phyloP scores from a whole-genome alignment of 2,113 vertebrate species.

The Pedionomus torquatus region DNA sequence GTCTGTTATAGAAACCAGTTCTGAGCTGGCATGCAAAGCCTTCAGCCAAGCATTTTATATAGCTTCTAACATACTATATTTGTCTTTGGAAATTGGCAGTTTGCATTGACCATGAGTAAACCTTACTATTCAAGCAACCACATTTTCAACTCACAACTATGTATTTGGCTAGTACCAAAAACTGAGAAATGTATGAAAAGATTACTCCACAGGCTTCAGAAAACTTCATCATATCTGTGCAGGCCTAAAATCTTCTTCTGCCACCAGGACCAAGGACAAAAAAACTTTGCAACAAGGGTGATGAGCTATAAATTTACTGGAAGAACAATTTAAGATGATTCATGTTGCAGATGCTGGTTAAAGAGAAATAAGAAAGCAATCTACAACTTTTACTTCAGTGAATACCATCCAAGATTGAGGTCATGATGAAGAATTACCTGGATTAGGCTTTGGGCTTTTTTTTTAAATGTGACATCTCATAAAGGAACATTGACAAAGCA shows the following conservation, averaged over 20 bases:
- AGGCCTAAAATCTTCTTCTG: not conserved
- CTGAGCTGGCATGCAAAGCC: conserved; percentile 30
- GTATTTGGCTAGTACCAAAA: not conserved
- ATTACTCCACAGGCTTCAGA: not conserved
- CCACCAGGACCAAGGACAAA: not conserved
- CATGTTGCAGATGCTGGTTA: not conserved
- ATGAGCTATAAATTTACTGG: not conserved
- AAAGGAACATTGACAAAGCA: not conserved
- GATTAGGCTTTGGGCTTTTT: not conserved
- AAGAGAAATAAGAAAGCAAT: not conserved
- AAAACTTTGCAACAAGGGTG: not conserved
- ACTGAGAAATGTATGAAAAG: not conserved
- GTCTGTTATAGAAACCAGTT: conserved; percentile 11
- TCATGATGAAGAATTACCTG: not conserved
- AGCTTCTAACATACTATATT: conserved; percentile 32
- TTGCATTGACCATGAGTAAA: conserved; percentile 14
- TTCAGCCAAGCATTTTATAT: conserved; percentile 33
- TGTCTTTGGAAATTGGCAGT: conserved; percentile 42
- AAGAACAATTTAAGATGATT: not conserved
- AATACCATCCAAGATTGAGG: not conserved
- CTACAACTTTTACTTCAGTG: not conserved
- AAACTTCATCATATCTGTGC: not conserved
- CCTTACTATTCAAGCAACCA: conserved; percentile 37
- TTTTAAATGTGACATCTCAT: not conserved
- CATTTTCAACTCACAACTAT: conserved; percentile 4